Evolutionary conservation across 2,888 invertebrate genomes (phyloP).

Genomic region (Pseudeuparius sepicola): DNA sequence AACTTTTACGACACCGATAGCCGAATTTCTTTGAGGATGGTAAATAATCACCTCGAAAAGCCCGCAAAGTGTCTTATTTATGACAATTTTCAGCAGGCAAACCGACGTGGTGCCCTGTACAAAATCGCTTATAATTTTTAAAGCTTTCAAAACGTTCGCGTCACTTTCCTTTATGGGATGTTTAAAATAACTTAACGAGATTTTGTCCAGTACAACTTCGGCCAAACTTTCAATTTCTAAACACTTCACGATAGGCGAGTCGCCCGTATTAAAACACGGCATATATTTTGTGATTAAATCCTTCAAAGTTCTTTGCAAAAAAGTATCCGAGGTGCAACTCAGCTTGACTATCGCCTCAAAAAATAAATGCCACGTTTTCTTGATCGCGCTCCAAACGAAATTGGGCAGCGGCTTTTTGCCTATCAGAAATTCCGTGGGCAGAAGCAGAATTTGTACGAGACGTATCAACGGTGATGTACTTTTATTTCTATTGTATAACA

Average conservation of each 20-base stretch:
- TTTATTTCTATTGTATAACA: constrained; percentile 33
- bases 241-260: constrained; percentile 32
- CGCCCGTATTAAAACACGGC: constrained; percentile 29
- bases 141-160: constrained; percentile 30
- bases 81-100: constrained; percentile 23
- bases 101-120: constrained; percentile 27
- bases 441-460: constrained; percentile 41
- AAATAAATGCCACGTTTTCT: constrained; percentile 44
- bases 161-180: constrained; percentile 31
- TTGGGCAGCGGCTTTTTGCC: constrained; percentile 37
- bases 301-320: constrained; percentile 40
- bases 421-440: constrained; percentile 42
- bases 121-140: constrained; percentile 30
- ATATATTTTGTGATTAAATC: constrained; percentile 40
- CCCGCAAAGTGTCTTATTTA: constrained; percentile 28
- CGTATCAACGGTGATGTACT: no score
- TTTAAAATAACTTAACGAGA: constrained; percentile 30
- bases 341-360: constrained; percentile 43
- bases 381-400: constrained; percentile 39
- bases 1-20: constrained; percentile 29
- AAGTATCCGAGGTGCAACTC: constrained; percentile 40
- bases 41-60: constrained; percentile 35
- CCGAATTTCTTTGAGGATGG: constrained; percentile 30
- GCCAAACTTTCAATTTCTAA: constrained; percentile 27
- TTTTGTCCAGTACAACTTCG: constrained; percentile 31